Evolutionary conservation across 2,888 invertebrate species (phyloP).

Genomic region (Dorcus hopei): DNA sequence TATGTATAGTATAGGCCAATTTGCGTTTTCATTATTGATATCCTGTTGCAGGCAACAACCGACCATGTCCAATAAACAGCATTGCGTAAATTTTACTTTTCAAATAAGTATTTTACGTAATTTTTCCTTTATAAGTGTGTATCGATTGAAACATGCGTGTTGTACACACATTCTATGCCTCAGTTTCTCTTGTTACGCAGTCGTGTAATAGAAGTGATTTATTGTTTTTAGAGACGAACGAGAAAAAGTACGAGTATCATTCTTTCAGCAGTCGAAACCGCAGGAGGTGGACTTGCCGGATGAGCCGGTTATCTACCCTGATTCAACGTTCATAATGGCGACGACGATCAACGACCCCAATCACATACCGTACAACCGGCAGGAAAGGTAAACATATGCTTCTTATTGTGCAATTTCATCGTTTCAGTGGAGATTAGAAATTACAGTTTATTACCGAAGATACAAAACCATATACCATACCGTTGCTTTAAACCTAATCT

Average conservation of each 20-base stretch:
- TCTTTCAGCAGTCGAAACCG: slow-evolving; percentile 79
- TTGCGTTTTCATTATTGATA: too few species aligned
- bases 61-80: too few species aligned
- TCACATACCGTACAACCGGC: slow-evolving; percentile 60
- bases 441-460: too few species aligned
- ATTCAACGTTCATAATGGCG: slow-evolving; percentile 49
- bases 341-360: slow-evolving; percentile 46
- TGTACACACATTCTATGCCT: not conserved
- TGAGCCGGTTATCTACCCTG: slow-evolving; percentile 53
- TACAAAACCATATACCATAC: too few species aligned
- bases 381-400: slow-evolving; percentile 58
- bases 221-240: slow-evolving; percentile 66
- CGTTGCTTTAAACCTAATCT: too few species aligned
- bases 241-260: slow-evolving; percentile 77
- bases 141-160: not conserved
- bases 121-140: too few species aligned
- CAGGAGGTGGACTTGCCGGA: slow-evolving; percentile 63
- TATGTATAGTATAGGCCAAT: too few species aligned
- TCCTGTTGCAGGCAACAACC: too few species aligned
- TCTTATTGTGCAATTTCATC: too few species aligned
- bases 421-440: too few species aligned
- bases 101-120: too few species aligned
- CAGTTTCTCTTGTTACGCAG: not conserved
- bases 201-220: not conserved
- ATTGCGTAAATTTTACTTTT: too few species aligned